phyloP scores from a whole-genome alignment of 1,140 invertebrate genomes.

The Alviniconcha marisindica region DNA sequence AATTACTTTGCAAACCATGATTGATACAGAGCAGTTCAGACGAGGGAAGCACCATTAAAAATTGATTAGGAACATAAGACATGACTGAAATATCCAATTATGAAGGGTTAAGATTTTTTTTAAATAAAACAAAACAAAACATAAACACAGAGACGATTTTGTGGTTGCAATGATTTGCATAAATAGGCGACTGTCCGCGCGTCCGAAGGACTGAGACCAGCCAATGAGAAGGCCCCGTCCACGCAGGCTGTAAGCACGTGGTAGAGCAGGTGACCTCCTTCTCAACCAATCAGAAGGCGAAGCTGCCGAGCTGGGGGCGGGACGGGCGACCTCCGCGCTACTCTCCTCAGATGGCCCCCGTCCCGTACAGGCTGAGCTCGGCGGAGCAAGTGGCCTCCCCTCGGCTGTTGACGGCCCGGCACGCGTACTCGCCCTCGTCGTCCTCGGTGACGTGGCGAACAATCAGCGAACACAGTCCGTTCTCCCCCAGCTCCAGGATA shows the following conservation, averaged over 20 bases:
- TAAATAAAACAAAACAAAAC: background rate
- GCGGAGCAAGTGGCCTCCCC: conserved; percentile 85
- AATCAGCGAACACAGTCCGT: conserved; percentile 65
- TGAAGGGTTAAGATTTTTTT: background rate
- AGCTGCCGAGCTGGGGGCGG: background rate
- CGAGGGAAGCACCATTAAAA: conserved; percentile 18
- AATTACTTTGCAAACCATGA: conserved; percentile 8
- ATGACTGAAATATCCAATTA: background rate
- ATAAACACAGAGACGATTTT: background rate
- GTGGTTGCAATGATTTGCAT: background rate
- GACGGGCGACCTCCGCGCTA: background rate
- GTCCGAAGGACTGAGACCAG: too few relatives aligned
- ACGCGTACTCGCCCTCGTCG: conserved; percentile 93
- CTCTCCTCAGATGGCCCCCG: conserved; percentile 48
- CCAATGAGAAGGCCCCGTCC: too few relatives aligned
- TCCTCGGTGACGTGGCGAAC: conserved; percentile 85
- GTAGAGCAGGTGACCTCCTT: too few relatives aligned
- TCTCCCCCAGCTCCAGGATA: conserved; percentile 45
- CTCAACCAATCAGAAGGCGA: background rate
- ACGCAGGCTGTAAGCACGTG: too few relatives aligned
- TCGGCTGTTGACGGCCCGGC: conserved; percentile 89
- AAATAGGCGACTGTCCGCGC: too few relatives aligned
- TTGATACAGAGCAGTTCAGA: conserved; percentile 4
- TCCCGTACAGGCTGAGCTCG: conserved; percentile 68
- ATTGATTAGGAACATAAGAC: conserved; percentile 25